A percentile compares a stretch with the other conserved stretches of the same genome.
Conservation (phyloP, 2,888 invertebrate species). For the Eristalis arbustorum region DNA sequence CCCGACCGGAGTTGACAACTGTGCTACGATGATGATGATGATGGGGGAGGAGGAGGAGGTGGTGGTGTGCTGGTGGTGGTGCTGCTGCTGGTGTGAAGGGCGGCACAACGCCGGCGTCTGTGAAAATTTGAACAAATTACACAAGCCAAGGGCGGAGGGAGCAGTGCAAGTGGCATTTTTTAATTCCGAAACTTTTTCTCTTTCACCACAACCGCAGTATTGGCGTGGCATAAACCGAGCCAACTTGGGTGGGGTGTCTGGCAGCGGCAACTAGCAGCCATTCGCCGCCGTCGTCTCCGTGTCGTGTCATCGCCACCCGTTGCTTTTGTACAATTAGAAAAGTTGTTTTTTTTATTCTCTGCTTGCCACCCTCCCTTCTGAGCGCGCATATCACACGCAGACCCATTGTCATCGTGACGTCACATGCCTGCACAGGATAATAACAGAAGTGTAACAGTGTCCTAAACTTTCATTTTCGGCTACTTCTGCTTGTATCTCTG, state of each 20-base stretch:
- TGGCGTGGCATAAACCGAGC: slow-evolving; percentile 13
- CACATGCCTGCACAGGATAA: slow-evolving; percentile 63
- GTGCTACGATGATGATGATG: not conserved
- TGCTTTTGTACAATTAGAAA: slow-evolving; percentile 66
- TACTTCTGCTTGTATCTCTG: slow-evolving; percentile 37
- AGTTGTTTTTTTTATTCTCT: slow-evolving; percentile 18
- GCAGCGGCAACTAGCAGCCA: not conserved
- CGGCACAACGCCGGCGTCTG: slow-evolving; percentile 50
- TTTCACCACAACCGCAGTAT: slow-evolving; percentile 63
- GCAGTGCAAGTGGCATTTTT: slow-evolving; percentile 10
- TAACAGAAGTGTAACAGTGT: slow-evolving; percentile 62
- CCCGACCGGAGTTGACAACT: slow-evolving; percentile 17
- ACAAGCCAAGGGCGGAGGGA: not conserved
- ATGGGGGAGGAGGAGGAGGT: no score
- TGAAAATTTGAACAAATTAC: slow-evolving; percentile 63
- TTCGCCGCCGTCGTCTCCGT: not conserved
- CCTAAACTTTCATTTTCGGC: slow-evolving; percentile 40
- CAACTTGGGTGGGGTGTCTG: not conserved
- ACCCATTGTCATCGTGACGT: slow-evolving; percentile 32
- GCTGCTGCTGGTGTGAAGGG: not conserved
- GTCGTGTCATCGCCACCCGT: slow-evolving; percentile 40
- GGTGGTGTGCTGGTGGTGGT: not conserved
- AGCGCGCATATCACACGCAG: slow-evolving; percentile 53
- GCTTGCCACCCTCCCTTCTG: not conserved
- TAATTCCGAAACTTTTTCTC: slow-evolving; percentile 56